Conservation (phyloP, 2,113 vertebrate genomes). For the Notechis scutatus region DNA sequence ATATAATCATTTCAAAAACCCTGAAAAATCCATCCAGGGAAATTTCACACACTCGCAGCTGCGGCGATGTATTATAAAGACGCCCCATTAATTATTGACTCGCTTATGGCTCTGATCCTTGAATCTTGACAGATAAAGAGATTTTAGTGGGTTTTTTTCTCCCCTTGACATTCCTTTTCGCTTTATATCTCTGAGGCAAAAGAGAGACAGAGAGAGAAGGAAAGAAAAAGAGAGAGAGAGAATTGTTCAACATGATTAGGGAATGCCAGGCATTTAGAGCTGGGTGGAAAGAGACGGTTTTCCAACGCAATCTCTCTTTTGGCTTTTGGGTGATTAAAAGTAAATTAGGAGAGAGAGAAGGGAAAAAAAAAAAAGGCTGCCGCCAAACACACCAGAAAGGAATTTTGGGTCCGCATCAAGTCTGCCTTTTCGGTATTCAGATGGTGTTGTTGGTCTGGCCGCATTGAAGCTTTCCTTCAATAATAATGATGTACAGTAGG, state of each 20-base stretch:
- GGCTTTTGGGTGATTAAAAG: conserved; percentile 40
- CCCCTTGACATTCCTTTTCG: conserved; percentile 31
- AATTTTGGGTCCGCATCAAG: not conserved
- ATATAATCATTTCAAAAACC: not conserved
- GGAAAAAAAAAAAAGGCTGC: not conserved
- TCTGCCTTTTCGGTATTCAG: not conserved
- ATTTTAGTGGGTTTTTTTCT: not conserved
- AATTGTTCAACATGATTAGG: conserved; percentile 18
- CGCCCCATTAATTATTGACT: conserved; percentile 47
- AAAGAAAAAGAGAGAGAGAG: not conserved
- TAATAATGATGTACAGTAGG: not conserved
- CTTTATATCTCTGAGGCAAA: conserved; percentile 54
- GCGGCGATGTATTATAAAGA: conserved; percentile 12
- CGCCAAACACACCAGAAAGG: not conserved
- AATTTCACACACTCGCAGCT: not conserved
- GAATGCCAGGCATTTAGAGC: conserved; percentile 44
- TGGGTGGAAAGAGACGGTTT: not conserved
- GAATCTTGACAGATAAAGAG: conserved; percentile 57
- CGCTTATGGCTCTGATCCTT: not conserved
- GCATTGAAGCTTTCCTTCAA: not conserved
- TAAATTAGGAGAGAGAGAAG: conserved; percentile 40
- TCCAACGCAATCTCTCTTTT: conserved; percentile 39
- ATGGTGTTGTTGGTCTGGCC: not conserved
- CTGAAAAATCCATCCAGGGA: not conserved
- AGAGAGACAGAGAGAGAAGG: conserved; percentile 9